A percentile compares a stretch with the other conserved stretches of the same genome.
Evolutionary conservation across 2,797 vertebrate species (phyloP).

Genomic region (Anableps anableps): DNA sequence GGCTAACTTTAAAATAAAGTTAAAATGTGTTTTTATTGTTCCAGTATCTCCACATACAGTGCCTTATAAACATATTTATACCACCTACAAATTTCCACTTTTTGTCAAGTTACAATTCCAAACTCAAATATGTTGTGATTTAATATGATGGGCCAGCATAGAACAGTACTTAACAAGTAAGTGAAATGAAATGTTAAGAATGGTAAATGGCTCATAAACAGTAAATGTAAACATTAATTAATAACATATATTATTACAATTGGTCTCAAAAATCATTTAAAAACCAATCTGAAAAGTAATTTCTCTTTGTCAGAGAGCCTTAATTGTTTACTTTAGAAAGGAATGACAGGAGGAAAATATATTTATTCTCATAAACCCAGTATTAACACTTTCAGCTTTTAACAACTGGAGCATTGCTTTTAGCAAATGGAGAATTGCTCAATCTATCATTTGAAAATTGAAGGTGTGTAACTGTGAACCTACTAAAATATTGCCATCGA

Average conservation of each 20-base stretch:
- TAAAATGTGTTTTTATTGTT: slow-evolving; percentile 21
- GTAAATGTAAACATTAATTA: not conserved
- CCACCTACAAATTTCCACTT: not conserved
- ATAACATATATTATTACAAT: not conserved
- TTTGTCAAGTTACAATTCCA: too few species aligned
- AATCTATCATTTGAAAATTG: not conserved
- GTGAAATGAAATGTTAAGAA: too few species aligned
- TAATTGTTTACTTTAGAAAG: not conserved
- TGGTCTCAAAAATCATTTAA: not conserved
- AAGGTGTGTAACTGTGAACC: not conserved
- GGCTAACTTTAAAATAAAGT: slow-evolving; percentile 16
- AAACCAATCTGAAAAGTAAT: not conserved
- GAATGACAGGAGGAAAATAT: not conserved
- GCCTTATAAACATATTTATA: not conserved
- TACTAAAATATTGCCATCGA: not conserved
- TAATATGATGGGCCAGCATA: too few species aligned
- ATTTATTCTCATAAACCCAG: not conserved
- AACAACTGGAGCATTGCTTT: too few species aligned
- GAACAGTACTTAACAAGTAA: not conserved
- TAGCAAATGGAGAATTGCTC: not conserved
- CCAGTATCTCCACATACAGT: slow-evolving; percentile 3
- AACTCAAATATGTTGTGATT: too few species aligned
- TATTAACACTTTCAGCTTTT: not conserved
- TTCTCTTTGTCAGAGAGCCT: not conserved
- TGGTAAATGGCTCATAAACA: not conserved